These are phyloP conservation scores for Lasius fuliginosus DNA, from an alignment of 2,888 invertebrate species.

Conservation along the genomic window DNA sequence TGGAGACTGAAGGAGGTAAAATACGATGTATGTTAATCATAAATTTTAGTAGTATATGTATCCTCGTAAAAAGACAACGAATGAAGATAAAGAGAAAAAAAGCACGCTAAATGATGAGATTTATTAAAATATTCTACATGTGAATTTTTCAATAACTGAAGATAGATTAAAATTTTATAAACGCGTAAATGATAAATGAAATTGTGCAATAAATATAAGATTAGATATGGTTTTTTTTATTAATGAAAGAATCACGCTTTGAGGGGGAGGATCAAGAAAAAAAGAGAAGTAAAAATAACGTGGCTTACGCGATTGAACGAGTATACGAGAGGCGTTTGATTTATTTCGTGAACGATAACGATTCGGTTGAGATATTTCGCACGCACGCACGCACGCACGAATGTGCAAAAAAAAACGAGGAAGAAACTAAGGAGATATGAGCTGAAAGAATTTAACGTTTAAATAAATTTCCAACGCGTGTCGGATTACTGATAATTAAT, in stretches of 20 bases:
- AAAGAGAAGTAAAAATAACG: not conserved
- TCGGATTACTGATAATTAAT: constrained; percentile 22
- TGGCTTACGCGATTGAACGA: constrained; percentile 21
- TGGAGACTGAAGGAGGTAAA: constrained; percentile 60
- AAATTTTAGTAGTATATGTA: constrained; percentile 64
- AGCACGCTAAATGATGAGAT: not conserved
- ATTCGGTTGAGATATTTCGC: constrained; percentile 51
- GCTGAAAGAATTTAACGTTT: not conserved
- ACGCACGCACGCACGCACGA: not conserved
- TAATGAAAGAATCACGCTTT: not conserved
- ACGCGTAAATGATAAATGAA: not conserved
- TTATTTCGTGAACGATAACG: constrained; percentile 57
- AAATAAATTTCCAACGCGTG: not conserved
- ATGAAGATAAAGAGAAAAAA: not conserved
- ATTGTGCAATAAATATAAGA: not conserved
- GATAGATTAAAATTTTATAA: not conserved
- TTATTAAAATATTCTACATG: not conserved
- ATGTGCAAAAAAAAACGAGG: not conserved
- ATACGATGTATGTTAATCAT: constrained; percentile 68
- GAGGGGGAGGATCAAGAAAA: not conserved
- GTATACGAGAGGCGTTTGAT: constrained; percentile 46
- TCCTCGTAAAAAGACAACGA: not conserved
- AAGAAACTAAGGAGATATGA: not conserved
- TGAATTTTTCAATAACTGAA: not conserved
- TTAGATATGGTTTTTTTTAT: not conserved